A percentile compares a stretch with the other conserved stretches of the same genome.
Evolutionary conservation across 2,888 invertebrate genomes (phyloP).

Genomic region (Thelaira solivaga): DNA sequence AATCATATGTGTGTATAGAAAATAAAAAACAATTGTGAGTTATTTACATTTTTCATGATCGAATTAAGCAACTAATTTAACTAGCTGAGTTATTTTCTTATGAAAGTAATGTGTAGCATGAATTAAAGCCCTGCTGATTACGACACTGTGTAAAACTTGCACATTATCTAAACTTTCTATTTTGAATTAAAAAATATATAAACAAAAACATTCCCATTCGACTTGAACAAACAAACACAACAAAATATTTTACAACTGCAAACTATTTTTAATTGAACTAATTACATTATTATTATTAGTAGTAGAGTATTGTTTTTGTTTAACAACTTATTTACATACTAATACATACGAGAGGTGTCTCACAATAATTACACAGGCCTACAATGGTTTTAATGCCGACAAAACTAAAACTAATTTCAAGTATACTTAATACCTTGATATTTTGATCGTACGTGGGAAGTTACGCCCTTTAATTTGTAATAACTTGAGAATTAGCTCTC

Average conservation of each 20-base stretch:
- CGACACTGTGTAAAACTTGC: constrained; percentile 2
- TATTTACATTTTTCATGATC: constrained; percentile 1
- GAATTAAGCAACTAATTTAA: constrained; percentile 1
- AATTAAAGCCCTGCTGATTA: constrained; percentile 14
- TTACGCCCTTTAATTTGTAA: too few species aligned
- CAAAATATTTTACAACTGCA: not conserved
- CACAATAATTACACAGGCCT: too few species aligned
- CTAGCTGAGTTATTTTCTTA: constrained; percentile 6
- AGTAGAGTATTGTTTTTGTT: constrained; percentile 17
- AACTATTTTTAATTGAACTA: constrained; percentile 36
- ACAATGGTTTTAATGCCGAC: too few species aligned
- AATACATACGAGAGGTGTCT: not conserved
- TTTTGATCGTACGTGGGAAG: too few species aligned
- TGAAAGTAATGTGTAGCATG: constrained; percentile 8
- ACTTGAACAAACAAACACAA: not conserved
- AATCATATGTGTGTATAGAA: too few species aligned
- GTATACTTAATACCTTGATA: too few species aligned
- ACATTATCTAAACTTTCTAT: constrained; percentile 35
- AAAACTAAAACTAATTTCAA: too few species aligned
- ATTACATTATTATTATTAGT: constrained; percentile 39
- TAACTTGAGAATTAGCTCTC: too few species aligned
- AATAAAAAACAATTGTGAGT: too few species aligned
- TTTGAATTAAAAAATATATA: constrained; percentile 20
- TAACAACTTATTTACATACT: constrained; percentile 14
- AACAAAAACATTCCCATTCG: not conserved